phyloP scores from a whole-genome alignment of 2,797 vertebrate species.

The Miichthys miiuy region DNA sequence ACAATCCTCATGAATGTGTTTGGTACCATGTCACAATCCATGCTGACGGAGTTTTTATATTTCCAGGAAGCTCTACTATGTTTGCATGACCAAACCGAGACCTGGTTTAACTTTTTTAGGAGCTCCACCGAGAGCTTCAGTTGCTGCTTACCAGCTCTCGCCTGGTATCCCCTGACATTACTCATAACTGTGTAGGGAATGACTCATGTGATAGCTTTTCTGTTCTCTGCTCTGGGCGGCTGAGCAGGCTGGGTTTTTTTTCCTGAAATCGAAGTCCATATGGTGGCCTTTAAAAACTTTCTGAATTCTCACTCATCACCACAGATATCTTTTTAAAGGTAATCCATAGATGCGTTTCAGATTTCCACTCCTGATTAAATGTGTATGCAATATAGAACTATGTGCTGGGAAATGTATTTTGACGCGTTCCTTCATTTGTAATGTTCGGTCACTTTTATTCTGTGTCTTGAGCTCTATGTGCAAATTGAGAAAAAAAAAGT shows the following conservation, averaged over 20 bases:
- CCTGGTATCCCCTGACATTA: slow-evolving; percentile 60
- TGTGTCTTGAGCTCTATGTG: slow-evolving; percentile 73
- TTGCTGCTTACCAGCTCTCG: slow-evolving; percentile 71
- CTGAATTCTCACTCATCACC: slow-evolving; percentile 47
- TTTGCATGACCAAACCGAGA: slow-evolving; percentile 78
- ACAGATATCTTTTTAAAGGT: slow-evolving; percentile 48
- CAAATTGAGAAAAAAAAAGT: slow-evolving; percentile 69
- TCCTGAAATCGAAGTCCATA: slow-evolving; percentile 61
- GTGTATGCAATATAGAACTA: slow-evolving; percentile 83
- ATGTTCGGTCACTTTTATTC: slow-evolving; percentile 76
- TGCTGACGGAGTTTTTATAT: slow-evolving; percentile 45
- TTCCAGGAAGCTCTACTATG: slow-evolving; percentile 49
- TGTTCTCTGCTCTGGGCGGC: slow-evolving; percentile 51
- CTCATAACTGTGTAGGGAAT: slow-evolving; percentile 49
- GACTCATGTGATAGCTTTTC: slow-evolving; percentile 48
- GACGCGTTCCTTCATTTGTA: slow-evolving; percentile 70
- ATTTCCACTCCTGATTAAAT: slow-evolving; percentile 73
- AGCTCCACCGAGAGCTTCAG: slow-evolving; percentile 57
- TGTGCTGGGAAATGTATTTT: slow-evolving; percentile 75
- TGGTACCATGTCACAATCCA: slow-evolving; percentile 64
- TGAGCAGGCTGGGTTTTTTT: slow-evolving; percentile 36
- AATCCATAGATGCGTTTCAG: slow-evolving; percentile 56
- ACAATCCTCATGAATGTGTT: slow-evolving; percentile 71
- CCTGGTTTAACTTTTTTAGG: slow-evolving; percentile 45
- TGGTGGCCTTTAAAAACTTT: slow-evolving; percentile 74